Evolutionary conservation across 2,888 invertebrate genomes (phyloP).

Genomic region (Iselma pallidipennis): DNA sequence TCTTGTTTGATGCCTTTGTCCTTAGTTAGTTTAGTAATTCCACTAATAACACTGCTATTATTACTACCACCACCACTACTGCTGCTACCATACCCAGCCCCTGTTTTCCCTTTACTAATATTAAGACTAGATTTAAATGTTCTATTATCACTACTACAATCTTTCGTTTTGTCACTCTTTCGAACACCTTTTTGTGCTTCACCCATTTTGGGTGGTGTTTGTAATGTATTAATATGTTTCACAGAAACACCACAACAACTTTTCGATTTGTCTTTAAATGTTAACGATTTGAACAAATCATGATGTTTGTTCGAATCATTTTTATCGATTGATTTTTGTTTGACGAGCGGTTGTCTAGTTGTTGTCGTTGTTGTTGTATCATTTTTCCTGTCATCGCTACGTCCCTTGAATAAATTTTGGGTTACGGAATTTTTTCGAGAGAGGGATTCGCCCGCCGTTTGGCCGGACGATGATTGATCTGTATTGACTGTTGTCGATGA

Average conservation of each 20-base stretch:
- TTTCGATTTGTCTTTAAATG: conserved; percentile 49
- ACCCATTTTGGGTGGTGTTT: conserved; percentile 32
- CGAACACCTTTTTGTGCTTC: conserved; percentile 49
- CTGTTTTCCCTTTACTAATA: conserved; percentile 41
- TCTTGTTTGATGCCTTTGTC: conserved; percentile 59
- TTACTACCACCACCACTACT: conserved; percentile 1
- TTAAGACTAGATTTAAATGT: conserved; percentile 44
- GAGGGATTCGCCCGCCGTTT: conserved; percentile 43
- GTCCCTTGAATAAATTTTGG: conserved; percentile 41
- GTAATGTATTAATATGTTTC: conserved; percentile 42
- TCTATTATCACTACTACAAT: conserved; percentile 37
- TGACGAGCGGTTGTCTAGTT: conserved; percentile 51
- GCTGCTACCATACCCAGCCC: conserved; percentile 10
- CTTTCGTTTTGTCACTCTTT: conserved; percentile 50
- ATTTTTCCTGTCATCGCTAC: conserved; percentile 37
- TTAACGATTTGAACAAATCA: conserved; percentile 45
- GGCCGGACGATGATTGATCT: conserved; percentile 24
- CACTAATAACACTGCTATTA: conserved; percentile 31
- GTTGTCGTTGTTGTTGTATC: conserved; percentile 25
- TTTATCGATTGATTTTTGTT: conserved; percentile 50
- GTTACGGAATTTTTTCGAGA: conserved; percentile 55
- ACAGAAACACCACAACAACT: conserved; percentile 36
- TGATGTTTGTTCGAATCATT: conserved; percentile 33
- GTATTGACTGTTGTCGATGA: conserved; percentile 42
- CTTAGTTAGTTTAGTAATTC: conserved; percentile 34